Percentiles rank a stretch among this genome's conserved stretches.
These are phyloP conservation scores for Allophyes oxyacanthae DNA, from an alignment of 2,888 invertebrate genomes.

Conservation along the genomic window DNA sequence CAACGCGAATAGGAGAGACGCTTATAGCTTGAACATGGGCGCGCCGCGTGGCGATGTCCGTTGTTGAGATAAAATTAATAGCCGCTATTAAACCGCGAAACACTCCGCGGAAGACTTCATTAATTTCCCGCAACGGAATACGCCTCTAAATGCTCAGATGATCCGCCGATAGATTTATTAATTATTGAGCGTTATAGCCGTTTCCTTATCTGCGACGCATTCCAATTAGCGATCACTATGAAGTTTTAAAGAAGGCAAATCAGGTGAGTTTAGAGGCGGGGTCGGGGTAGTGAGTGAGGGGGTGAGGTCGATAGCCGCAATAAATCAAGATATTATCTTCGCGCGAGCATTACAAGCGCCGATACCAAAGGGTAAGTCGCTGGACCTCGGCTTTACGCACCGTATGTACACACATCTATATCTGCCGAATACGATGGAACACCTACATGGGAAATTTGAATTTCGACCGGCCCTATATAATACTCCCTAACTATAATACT, in stretches of 20 bases:
- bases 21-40: constrained; percentile 44
- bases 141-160: constrained; percentile 83
- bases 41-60: constrained; percentile 66
- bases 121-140: constrained; percentile 82
- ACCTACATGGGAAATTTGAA: constrained; percentile 3
- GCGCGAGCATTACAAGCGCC: constrained; percentile 77
- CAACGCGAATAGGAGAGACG: constrained; percentile 63
- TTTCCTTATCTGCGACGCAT: constrained; percentile 61
- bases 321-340: constrained; percentile 88
- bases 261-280: constrained; percentile 64
- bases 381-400: constrained; percentile 60
- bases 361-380: constrained; percentile 80
- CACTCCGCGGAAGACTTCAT: constrained; percentile 86
- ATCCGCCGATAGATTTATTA: constrained; percentile 84
- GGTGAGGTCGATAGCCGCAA: constrained; percentile 78
- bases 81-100: constrained; percentile 85
- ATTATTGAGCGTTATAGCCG: constrained; percentile 74
- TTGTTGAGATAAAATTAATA: constrained; percentile 87
- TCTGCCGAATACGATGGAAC: constrained; percentile 17
- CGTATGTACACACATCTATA: constrained; percentile 42
- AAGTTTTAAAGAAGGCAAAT: constrained; percentile 53
- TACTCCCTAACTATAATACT: no score
- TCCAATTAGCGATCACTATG: constrained; percentile 50
- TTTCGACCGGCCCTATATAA: neutral
- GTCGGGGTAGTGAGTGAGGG: constrained; percentile 45